Percentiles rank a stretch among this genome's conserved stretches.
Evolutionary conservation across 2,797 vertebrate species (phyloP).

Genomic region (Naso thynnoides): DNA sequence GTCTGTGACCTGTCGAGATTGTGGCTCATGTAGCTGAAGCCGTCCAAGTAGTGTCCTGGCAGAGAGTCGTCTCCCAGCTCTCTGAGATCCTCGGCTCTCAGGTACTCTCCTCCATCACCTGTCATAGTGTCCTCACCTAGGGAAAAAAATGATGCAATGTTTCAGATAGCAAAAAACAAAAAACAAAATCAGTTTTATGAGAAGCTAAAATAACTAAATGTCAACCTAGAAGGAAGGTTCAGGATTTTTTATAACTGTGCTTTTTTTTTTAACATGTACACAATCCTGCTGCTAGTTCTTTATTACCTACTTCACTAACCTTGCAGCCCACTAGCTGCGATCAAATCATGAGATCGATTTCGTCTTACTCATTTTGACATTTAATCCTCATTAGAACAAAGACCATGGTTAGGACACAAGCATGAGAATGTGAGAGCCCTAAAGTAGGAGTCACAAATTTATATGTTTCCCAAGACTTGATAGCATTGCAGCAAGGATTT

Average conservation of each 20-base stretch:
- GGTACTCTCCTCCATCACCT: slow-evolving; percentile 96
- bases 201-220: neutral
- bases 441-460: neutral
- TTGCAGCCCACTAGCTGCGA: neutral
- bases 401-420: neutral
- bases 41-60: slow-evolving; percentile 94
- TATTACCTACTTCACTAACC: neutral
- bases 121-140: slow-evolving; percentile 97
- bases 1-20: slow-evolving; percentile 92
- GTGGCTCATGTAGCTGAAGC: slow-evolving; percentile 95
- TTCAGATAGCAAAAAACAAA: neutral
- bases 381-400: slow-evolving; percentile 13
- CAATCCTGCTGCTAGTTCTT: neutral
- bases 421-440: neutral
- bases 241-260: neutral
- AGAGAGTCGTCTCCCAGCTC: slow-evolving; percentile 97
- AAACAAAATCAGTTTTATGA: neutral
- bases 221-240: neutral
- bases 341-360: neutral
- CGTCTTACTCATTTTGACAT: neutral
- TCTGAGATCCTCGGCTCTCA: slow-evolving; percentile 94
- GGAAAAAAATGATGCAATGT: slow-evolving; percentile 13
- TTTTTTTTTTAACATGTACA: neutral
- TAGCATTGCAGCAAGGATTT: neutral
- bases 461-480: neutral